Evolutionary conservation across 2,888 invertebrate species (phyloP), one percentile per base, ranked within the genome.

Genomic region (Synanthedon tipuliformis): DNA sequence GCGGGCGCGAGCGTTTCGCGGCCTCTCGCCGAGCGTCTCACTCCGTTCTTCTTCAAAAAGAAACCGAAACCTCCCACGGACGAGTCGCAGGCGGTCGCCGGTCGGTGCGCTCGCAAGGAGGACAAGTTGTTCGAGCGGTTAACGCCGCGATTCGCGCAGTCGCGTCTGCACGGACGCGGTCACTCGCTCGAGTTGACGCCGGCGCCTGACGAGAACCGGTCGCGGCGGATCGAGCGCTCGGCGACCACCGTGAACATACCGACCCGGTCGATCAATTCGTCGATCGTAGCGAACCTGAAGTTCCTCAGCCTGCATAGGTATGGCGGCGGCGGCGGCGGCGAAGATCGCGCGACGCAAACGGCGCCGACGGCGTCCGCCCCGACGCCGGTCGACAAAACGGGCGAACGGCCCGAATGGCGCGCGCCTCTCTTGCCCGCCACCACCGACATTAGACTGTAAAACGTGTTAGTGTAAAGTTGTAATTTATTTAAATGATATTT

Each of bases 1-100:
- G 77, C 75, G 40, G 76, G 76, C 52, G 59, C 77, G 52, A 67
- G 71, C 54, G 57, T 71, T 51, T 73, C 81, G 61, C 75, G 82
- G 1, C 83, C 81, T 52, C 59, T 87, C 55, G 60, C 83, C n/a
- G 87, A 87, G 59, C 68, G 87, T 15, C 64, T 87, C 51, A 82
- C 87, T 56, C 86, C 87, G n/a, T 86, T 81, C 59, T 87, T 88
- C 59, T 66, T 86, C 7, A 88, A 87, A 61, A 81, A 80, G 64
- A 86, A 85, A 59, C 63, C 81, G 51, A 85, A 86, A 58, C 73
- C 73, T 27, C 56, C 74, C 12, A 5, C 23, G 16, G 81, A 79
- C 40, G 79, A 77, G 51, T 41, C 68, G 54, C 62, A 62, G 56
- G 57, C 64, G 41, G 60, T 63, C 11, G 60, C 64, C 10, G 61